A percentile compares a stretch with the other conserved stretches of the same genome.
These are phyloP conservation scores for Pediacus dermestoides DNA, from an alignment of 2,888 invertebrate species.

Conservation along the genomic window DNA sequence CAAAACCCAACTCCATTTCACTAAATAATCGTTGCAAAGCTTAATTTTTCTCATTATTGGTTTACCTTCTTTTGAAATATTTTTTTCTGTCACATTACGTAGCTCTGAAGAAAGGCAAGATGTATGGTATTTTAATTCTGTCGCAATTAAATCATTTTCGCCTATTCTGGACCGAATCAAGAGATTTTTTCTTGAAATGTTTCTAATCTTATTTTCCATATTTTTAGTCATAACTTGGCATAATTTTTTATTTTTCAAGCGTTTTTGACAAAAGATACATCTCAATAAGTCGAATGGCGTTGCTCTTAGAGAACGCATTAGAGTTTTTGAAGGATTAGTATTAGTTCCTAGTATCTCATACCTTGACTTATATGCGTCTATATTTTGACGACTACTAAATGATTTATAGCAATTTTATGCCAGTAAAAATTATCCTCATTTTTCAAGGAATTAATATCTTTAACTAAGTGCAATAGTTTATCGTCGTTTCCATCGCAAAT, in stretches of 20 bases:
- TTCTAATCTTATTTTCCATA: conserved; percentile 16
- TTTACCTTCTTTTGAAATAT: no score
- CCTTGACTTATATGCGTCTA: conserved; percentile 12
- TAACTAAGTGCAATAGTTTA: not conserved
- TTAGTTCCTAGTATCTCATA: conserved; percentile 12
- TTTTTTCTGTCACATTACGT: no score
- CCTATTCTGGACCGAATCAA: conserved; percentile 14
- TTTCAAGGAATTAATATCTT: conserved; percentile 10
- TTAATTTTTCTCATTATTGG: conserved; percentile 12
- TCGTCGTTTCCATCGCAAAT: conserved; percentile 2
- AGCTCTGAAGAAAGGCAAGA: no score
- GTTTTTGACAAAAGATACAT: conserved; percentile 14
- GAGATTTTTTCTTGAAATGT: conserved; percentile 9
- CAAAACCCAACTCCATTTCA: conserved; percentile 14
- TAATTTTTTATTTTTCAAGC: conserved; percentile 14
- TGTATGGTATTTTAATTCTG: no score
- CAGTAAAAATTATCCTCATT: conserved; percentile 7
- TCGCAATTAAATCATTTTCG: conserved; percentile 13
- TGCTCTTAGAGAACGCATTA: conserved; percentile 10
- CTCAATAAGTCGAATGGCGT: conserved; percentile 11
- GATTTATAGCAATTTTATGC: no score
- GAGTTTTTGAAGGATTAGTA: conserved; percentile 4
- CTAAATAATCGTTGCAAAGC: conserved; percentile 14
- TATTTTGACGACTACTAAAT: conserved; percentile 13
- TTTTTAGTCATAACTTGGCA: no score